Percentiles rank a stretch among this genome's conserved stretches.
Evolutionary conservation across 2,797 vertebrate genomes (phyloP).

Genomic region (Hipposideros larvatus): DNA sequence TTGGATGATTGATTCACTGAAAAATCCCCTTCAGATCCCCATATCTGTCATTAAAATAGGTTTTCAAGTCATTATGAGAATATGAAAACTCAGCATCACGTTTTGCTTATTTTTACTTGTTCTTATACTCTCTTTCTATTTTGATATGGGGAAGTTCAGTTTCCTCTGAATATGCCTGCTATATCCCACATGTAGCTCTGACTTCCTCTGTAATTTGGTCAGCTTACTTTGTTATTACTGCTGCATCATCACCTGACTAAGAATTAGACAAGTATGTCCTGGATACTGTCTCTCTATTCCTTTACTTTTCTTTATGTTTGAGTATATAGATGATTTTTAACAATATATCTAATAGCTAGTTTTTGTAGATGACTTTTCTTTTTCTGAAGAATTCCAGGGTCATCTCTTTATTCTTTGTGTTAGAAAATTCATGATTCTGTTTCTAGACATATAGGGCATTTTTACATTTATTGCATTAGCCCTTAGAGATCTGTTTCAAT

Average conservation of each 20-base stretch:
- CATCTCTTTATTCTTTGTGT: neutral
- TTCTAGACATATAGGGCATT: neutral
- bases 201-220: neutral
- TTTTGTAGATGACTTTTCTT: neutral
- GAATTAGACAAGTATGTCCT: neutral
- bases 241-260: neutral
- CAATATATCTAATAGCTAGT: neutral
- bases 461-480: neutral
- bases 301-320: neutral
- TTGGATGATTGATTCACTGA: neutral
- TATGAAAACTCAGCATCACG: neutral
- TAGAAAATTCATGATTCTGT: neutral
- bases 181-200: neutral
- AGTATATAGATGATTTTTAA: neutral
- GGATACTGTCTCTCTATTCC: neutral
- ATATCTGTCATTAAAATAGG: neutral
- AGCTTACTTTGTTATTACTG: neutral
- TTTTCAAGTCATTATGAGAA: neutral
- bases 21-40: neutral
- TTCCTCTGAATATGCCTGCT: neutral
- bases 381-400: neutral
- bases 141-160: neutral
- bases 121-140: neutral
- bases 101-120: neutral
- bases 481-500: neutral